Percentiles rank a stretch among this genome's conserved stretches.
These are phyloP conservation scores for Gymnopithys bicolor DNA, from an alignment of 2,797 vertebrate species.

Conservation along the genomic window DNA sequence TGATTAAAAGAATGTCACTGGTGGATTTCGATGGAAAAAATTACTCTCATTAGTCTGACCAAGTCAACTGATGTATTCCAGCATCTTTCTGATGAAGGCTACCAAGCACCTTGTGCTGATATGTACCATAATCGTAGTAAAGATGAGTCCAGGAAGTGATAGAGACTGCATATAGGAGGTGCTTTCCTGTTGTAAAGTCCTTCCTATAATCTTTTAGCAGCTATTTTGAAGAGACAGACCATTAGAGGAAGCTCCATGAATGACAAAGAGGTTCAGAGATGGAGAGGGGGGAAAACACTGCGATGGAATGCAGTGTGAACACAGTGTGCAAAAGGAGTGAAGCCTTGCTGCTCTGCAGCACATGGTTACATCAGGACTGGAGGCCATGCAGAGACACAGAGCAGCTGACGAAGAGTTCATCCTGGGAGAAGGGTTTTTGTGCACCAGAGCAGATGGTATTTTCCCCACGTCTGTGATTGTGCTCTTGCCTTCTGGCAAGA, in stretches of 20 bases:
- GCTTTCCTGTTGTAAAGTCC: not conserved
- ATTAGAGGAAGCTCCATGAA: not conserved
- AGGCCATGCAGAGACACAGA: not conserved
- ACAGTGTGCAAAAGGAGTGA: not conserved
- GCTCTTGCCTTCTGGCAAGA: not conserved
- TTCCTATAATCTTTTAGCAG: not conserved
- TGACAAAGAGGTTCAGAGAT: not conserved
- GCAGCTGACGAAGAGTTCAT: not conserved
- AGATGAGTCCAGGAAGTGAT: not conserved
- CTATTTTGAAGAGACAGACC: not conserved
- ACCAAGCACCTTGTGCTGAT: not conserved
- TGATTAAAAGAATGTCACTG: not conserved
- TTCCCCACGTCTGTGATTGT: not conserved
- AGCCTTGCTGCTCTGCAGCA: not conserved
- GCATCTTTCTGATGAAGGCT: not conserved
- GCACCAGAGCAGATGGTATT: not conserved
- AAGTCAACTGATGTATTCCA: not conserved
- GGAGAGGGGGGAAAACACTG: accelerated
- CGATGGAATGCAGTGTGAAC: not conserved
- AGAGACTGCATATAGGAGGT: not conserved
- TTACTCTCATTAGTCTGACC: not conserved
- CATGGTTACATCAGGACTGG: not conserved
- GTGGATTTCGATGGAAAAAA: not conserved
- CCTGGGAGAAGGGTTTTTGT: not conserved
- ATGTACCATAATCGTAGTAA: not conserved